Conservation (phyloP, 2,113 vertebrate species). For the Neofelis nebulosa region DNA sequence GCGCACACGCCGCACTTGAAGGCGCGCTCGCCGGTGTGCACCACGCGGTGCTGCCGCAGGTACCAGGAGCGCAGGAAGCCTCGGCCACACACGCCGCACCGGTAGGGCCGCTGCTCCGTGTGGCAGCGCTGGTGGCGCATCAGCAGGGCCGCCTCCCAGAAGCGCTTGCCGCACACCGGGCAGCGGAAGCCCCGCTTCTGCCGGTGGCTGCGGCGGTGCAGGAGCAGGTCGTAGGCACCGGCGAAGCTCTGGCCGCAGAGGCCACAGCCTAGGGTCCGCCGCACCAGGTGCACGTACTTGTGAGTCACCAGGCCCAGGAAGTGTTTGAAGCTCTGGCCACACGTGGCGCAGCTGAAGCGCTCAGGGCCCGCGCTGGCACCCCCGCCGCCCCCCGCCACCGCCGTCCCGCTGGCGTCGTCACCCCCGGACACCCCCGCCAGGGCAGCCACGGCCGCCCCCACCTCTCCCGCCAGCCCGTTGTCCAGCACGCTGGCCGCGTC, state of each 20-base stretch:
- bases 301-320: slow-evolving; percentile 92
- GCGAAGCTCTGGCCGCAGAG: slow-evolving; percentile 83
- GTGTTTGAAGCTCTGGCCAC: slow-evolving; percentile 93
- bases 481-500: slow-evolving; percentile 79
- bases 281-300: slow-evolving; percentile 85
- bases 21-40: slow-evolving; percentile 85
- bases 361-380: slow-evolving; percentile 61
- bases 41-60: slow-evolving; percentile 91
- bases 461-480: slow-evolving; percentile 67
- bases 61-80: slow-evolving; percentile 91
- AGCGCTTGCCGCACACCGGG: slow-evolving; percentile 92
- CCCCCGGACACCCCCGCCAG: slow-evolving; percentile 76
- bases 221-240: slow-evolving; percentile 83
- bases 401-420: slow-evolving; percentile 75
- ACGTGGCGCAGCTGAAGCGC: slow-evolving; percentile 92
- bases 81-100: slow-evolving; percentile 87
- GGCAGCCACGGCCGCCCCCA: slow-evolving; percentile 83
- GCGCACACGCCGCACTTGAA: slow-evolving; percentile 84
- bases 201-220: slow-evolving; percentile 88
- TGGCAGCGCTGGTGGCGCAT: slow-evolving; percentile 93
- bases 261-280: slow-evolving; percentile 80
- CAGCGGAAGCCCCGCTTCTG: slow-evolving; percentile 90
- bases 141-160: slow-evolving; percentile 91
- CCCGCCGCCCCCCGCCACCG: slow-evolving; percentile 78
- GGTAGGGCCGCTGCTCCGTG: slow-evolving; percentile 90